Conservation (phyloP, 2,113 vertebrate genomes). For the Peromyscus leucopus region DNA sequence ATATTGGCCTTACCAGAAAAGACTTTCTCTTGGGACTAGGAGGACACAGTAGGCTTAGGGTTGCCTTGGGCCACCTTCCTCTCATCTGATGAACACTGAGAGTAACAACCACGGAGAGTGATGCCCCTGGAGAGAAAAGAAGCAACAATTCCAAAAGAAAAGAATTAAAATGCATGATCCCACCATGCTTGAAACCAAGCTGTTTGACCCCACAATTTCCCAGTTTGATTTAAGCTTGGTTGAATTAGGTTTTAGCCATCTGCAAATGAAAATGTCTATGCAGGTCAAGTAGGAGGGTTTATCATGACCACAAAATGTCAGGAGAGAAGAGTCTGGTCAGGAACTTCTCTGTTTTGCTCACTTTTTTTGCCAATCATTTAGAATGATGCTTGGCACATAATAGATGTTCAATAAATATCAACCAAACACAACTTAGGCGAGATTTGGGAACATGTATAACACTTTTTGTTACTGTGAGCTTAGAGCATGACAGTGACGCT, state of each 20-base stretch:
- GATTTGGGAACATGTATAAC: not conserved
- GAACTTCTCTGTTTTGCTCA: not conserved
- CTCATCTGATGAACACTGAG: not conserved
- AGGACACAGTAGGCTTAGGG: not conserved
- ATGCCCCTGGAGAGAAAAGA: not conserved
- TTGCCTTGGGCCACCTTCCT: not conserved
- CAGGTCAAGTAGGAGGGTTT: not conserved
- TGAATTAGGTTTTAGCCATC: not conserved
- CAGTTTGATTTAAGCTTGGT: slow-evolving; percentile 9
- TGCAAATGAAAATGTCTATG: slow-evolving; percentile 1
- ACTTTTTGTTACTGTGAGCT: not conserved
- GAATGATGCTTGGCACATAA: not conserved
- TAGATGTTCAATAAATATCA: not conserved
- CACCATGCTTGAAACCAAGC: not conserved
- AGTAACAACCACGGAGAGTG: not conserved
- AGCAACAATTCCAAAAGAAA: not conserved
- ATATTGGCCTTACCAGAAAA: not conserved
- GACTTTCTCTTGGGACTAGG: not conserved
- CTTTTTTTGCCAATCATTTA: not conserved
- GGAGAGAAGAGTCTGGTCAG: not conserved
- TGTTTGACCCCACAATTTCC: not conserved
- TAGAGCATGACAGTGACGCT: not conserved
- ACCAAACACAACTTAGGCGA: not conserved
- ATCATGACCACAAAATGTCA: not conserved
- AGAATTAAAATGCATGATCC: not conserved